Percentiles rank a stretch among this genome's conserved stretches.
Conservation (phyloP, 2,888 invertebrate species). For the Terebella lapidaria region DNA sequence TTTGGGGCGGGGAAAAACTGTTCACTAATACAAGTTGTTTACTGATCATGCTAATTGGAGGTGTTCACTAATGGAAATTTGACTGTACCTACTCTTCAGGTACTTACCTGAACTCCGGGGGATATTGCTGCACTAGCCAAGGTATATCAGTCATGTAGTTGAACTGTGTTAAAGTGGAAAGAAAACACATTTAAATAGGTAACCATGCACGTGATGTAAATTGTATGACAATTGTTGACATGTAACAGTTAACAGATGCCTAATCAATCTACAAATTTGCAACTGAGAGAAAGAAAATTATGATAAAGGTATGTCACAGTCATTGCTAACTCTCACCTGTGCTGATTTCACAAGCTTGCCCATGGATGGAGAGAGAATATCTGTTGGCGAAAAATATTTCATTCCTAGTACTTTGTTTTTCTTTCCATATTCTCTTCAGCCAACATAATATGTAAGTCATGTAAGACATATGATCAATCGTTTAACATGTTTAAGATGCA, state of each 20-base stretch:
- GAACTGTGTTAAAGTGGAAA: constrained; percentile 60
- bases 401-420: not conserved
- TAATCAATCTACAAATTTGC: not conserved
- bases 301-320: not conserved
- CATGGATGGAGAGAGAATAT: constrained; percentile 46
- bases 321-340: constrained; percentile 33
- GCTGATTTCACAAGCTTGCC: constrained; percentile 50
- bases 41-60: too few species aligned
- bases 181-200: not conserved
- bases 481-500: too few species aligned
- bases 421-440: too few species aligned
- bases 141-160: constrained; percentile 89
- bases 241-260: not conserved
- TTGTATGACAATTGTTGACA: not conserved
- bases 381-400: constrained; percentile 30
- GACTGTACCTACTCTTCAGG: too few species aligned
- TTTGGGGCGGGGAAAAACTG: too few species aligned
- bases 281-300: not conserved
- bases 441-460: too few species aligned
- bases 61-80: too few species aligned
- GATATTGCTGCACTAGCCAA: constrained; percentile 82
- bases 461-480: too few species aligned
- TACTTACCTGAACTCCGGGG: constrained; percentile 69
- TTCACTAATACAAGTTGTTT: too few species aligned
- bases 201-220: not conserved